phyloP scores from a whole-genome alignment of 2,888 invertebrate species.

The Nineta flava region DNA sequence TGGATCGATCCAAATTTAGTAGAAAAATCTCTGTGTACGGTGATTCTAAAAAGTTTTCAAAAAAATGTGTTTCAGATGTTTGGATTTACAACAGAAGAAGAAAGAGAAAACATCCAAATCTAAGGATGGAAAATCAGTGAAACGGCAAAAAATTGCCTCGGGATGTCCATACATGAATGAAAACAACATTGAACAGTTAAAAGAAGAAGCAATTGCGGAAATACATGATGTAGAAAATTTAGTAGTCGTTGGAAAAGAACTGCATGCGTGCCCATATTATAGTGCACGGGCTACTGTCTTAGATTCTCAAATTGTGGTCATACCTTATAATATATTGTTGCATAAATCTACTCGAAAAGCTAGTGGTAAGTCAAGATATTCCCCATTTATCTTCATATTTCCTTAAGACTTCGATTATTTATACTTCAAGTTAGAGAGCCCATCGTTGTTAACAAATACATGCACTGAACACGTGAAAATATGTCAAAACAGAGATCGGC shows the following conservation, averaged over 20 bases:
- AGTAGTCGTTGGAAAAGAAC: conserved; percentile 44
- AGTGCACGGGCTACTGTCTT: conserved; percentile 66
- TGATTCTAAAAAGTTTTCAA: too few species aligned
- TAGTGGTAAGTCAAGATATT: conserved; percentile 30
- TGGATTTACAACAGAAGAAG: conserved; percentile 61
- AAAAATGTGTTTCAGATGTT: conserved; percentile 35
- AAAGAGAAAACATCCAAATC: conserved; percentile 37
- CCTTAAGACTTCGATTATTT: too few species aligned
- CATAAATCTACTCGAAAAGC: conserved; percentile 63
- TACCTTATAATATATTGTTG: conserved; percentile 65
- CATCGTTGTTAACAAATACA: too few species aligned
- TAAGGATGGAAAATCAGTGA: conserved; percentile 42
- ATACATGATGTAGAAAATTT: conserved; percentile 83
- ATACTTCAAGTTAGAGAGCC: too few species aligned
- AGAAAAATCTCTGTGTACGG: too few species aligned
- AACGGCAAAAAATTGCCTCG: conserved; percentile 40
- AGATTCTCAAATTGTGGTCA: conserved; percentile 66
- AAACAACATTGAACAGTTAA: conserved; percentile 41
- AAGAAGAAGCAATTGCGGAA: conserved; percentile 46
- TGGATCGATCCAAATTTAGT: too few species aligned
- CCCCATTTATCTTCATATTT: conserved; percentile 26
- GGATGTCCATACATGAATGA: conserved; percentile 56
- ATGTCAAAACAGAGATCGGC: too few species aligned
- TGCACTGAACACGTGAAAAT: too few species aligned
- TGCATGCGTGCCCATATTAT: conserved; percentile 88